Evolutionary conservation across 2,888 invertebrate species (phyloP), one percentile per base, ranked within the genome.

Genomic region (Nebria salina): DNA sequence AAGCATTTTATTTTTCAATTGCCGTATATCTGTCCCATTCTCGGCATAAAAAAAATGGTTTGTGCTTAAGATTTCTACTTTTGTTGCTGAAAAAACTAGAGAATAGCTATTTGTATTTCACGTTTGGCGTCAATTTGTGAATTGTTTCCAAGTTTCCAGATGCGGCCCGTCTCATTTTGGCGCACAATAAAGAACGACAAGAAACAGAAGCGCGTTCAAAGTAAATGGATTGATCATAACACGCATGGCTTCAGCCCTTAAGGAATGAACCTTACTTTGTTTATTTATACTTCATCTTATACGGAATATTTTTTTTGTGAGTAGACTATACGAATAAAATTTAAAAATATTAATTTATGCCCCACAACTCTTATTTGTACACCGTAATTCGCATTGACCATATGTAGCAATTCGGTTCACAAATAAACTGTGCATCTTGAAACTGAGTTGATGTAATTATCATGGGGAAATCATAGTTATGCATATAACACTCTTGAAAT

Each of bases 111-210:
- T 11, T 7, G 13, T 54, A 54, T 54, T 54, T 54, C 2, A 54
- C 13, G 13, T 54, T 54, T 54, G 54, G 54, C 54, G 54, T 54
- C 54, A 54, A 54, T 54, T 54, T 11, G 70, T 70, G 43, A 73
- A 73, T 41, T 73, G 15, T 73, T 73, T 73, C 13, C 73, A 73
- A 43, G 73, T 73, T 41, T 41, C 1, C 43, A 43, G 43, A 73
- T 73, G 73, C 9, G 41, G 41, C 73, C 43, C 11, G 15, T 41
- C 8, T 41, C 20, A 20, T 73, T 13, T 13, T 73, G 73, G 73
- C 11, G 13, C 70, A 34, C 70, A 70, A 70, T 25, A 70, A 70
- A 5, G 11, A 70, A 5, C 73, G 6, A 11, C n/a, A n/a, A 20
- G 25, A 25, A 70, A 25, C 73, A 11, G 41, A 15, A n/a, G 42